phyloP scores from a whole-genome alignment of 2,113 vertebrate genomes.

The Calyptommatus sinebrachiatus region DNA sequence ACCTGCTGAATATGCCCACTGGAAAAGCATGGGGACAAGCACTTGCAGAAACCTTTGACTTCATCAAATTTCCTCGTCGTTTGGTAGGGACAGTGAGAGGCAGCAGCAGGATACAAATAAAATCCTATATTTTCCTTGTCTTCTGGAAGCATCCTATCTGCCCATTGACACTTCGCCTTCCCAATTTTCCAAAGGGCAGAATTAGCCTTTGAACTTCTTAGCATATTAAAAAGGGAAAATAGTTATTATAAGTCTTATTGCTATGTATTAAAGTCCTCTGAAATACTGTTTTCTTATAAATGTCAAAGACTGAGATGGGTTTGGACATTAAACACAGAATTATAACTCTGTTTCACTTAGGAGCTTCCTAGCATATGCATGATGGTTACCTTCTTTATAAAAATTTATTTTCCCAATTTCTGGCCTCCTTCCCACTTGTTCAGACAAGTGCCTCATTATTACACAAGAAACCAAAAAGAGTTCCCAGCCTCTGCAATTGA shows the following conservation, averaged over 20 bases:
- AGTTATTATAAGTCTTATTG: constrained; percentile 38
- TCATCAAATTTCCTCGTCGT: no score
- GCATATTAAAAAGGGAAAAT: constrained; percentile 10
- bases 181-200: constrained; percentile 29
- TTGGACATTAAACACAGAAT: constrained; percentile 32
- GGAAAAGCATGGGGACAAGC: no score
- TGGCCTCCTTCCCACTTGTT: neutral
- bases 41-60: no score
- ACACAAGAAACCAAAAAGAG: constrained; percentile 70
- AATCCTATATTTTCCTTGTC: no score
- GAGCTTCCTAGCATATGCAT: constrained; percentile 15
- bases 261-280: constrained; percentile 40
- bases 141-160: no score
- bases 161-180: no score
- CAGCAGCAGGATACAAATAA: no score
- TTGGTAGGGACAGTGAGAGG: no score
- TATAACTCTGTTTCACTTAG: constrained; percentile 31
- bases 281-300: constrained; percentile 32
- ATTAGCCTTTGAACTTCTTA: constrained; percentile 22
- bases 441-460: constrained; percentile 56
- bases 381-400: constrained; percentile 28
- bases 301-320: constrained; percentile 22
- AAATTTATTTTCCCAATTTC: constrained; percentile 17
- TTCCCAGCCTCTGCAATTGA: constrained; percentile 69
- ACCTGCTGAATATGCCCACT: no score